Evolutionary conservation across 2,797 vertebrate genomes (phyloP), one percentile per base, ranked within the genome.

Genomic region (Syngnathus acus): DNA sequence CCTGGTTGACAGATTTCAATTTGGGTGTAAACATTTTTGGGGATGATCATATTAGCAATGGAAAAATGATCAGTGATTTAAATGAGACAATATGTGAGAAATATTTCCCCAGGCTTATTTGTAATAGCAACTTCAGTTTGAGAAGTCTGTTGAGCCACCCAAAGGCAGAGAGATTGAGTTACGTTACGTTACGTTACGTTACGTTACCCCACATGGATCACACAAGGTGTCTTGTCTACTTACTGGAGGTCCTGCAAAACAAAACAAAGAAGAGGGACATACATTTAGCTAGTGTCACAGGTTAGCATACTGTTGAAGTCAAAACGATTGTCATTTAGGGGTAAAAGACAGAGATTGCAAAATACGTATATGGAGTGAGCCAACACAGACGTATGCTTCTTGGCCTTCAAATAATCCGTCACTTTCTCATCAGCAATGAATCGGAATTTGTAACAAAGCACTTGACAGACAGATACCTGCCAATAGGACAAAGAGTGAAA

Each of bases 191-290:
- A 4, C 3, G 32, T 32, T 32, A 4, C 32, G 32, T 32, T 32
- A 32, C 89, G 83, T 92, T 90, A 91, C 90, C 90, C 76, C 88
- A 86, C 71, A 76, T 77, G 80, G 83, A 77, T 83, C 80, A 88
- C 69, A 68, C 70, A 80, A 45, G 65, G 73, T 57, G 26, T 75
- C 75, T 70, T 70, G 72, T 77, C 68, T 90, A 90, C 92, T 93
- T 93, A 93, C 92, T 86, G 92, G 92, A 88, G 92, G 91, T 80
- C 92, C 92, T 93, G 90, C 40, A 90, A 89, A 66, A 89, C 66
- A 89, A 39, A 42, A 71, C 78, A 10, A 72, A 37, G 80, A n/a
- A 70, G 10, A 71, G 10, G 70, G 42, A 67, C 17, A 53, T 23
- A 23, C n/a, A 53, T 63, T 62, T n/a, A 61, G 38, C 32, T 1